Base-by-base conservation (phyloP, 2,797 vertebrate species). In the Pipistrellus pipistrellus region DNA sequence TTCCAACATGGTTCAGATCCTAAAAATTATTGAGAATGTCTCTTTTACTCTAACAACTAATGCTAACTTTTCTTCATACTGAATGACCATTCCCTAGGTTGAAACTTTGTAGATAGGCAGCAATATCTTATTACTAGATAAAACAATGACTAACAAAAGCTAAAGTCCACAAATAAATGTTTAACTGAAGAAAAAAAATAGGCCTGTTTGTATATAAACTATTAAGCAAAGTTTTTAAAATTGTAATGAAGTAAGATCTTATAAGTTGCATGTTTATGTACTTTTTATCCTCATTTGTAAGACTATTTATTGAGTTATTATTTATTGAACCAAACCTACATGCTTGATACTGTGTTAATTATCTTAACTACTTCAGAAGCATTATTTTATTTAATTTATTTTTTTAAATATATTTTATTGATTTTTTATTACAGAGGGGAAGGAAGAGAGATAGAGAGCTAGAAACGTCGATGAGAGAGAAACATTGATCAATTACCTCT, bases 131-230 rank as follows among this genome's bases (percentile, higher is more conserved):
- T 86, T 73, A 41, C 30, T 14, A 82, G 59, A 62, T 86, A 68
- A 94, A 92, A 21, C 10, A 96, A 96, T 96, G 68, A 95, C 95
- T 97, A 95, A 96, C 85, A 75, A 92, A 88, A 96, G 11, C n/a
- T 82, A 93, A 97, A 96, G 95, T 96, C 88, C 71, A 88, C 82
- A 96, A 88, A 44, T 46, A 95, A 95, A 85, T 77, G 35, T 86
- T 89, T 91, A 92, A 71, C 53, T 64, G 13, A 64, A 91, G 32
- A 48, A 83, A 89, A 89, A 44, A 95, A 95, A 66, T 38, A 41
- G 23, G 4, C 5, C 73, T 85, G 11, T 30, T 27, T 69, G 12
- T 71, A 85, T 92, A 7, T 2, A 92, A 91, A 89, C 15, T 83
- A 23, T 6, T 44, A 72, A 77, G 32, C 35, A 80, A 92, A 86